A percentile compares a stretch with the other conserved stretches of the same genome.
phyloP scores from a whole-genome alignment of 2,113 vertebrate species.

The Dunckerocampus dactyliophorus region DNA sequence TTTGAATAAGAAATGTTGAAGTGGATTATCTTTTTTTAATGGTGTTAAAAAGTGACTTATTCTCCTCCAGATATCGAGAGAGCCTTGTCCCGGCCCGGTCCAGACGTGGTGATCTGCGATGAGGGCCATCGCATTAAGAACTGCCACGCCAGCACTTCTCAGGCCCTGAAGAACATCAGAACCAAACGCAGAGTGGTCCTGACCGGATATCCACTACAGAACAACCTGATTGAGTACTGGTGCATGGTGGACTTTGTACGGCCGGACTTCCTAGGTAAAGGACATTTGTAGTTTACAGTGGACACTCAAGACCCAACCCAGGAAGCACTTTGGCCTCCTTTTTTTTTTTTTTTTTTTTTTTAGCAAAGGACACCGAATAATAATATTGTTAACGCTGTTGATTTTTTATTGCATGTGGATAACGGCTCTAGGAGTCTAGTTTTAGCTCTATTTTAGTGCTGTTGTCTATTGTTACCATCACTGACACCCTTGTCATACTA shows the following conservation, averaged over 20 bases:
- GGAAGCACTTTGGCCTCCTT: background rate
- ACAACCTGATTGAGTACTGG: conserved; percentile 99
- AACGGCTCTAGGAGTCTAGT: too few relatives aligned
- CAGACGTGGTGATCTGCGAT: conserved; percentile 96
- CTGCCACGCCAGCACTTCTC: conserved; percentile 96
- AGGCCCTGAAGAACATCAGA: conserved; percentile 93
- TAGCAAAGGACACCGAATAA: background rate
- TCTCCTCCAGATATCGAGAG: conserved; percentile 83
- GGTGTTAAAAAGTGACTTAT: background rate
- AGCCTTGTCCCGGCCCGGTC: conserved; percentile 90
- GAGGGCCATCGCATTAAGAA: conserved; percentile 99
- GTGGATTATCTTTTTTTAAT: background rate
- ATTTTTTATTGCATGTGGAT: too few relatives aligned
- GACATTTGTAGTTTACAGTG: background rate
- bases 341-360: background rate
- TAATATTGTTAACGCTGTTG: background rate
- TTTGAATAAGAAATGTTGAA: background rate
- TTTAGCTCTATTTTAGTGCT: too few relatives aligned
- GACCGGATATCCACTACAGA: conserved; percentile 95
- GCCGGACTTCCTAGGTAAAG: conserved; percentile 85
- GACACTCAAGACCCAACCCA: too few relatives aligned
- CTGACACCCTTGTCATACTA: too few relatives aligned
- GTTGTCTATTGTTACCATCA: background rate
- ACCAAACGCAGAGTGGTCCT: conserved; percentile 91
- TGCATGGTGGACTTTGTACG: conserved; percentile 99